Evolutionary conservation across 1,140 invertebrate species (phyloP), one percentile per base, ranked within the genome.

Genomic region (Drosophila kohkoa): DNA sequence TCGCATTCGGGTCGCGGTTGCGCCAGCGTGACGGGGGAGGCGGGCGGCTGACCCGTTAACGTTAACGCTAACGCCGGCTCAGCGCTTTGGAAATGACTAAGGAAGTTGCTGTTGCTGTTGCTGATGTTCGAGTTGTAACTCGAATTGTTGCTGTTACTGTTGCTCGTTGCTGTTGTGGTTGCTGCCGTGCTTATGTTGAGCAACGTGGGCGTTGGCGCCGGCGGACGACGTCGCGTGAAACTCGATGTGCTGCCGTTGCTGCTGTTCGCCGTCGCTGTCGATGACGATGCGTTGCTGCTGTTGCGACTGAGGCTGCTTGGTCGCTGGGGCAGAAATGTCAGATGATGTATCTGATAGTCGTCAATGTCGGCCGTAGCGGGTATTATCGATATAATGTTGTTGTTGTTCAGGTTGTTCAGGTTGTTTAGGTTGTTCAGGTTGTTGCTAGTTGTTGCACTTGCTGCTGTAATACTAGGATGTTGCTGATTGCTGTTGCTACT

Each of bases 1-100:
- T 97, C 96, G 87, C 94, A 94, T 90, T 96, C 96, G 43, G 96
- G 96, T 80, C 96, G 94, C 51, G 96, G 96, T 88, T 95, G 94
- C 78, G 95, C 93, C 87, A 97, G 94, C 74, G 95, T 95, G 91
- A 92, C 91, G 71, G 92, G 83, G 41, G 91, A 91, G 69, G 74
- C 73, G 76, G 90, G 83, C 71, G 77, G 69, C 62, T 86, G 82
- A 72, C 82, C 82, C 82, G 85, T 72, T 68, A 79, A 68, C 49
- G 75, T 28, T 38, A 74, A 57, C 30, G 30, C 7, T 28, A 65
- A 66, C 68, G 63, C 75, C 55, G 85, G 76, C 55, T 92, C 91
- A 81, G 72, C 78, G 79, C 78, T 89, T 87, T 92, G 87, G 91
- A 90, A 91, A 85, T 91, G 90, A 91, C 85, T 92, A 89, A 90